Evolutionary conservation across 2,797 vertebrate genomes (phyloP), one percentile per base, ranked within the genome.

Genomic region (Tarsius wallacei): DNA sequence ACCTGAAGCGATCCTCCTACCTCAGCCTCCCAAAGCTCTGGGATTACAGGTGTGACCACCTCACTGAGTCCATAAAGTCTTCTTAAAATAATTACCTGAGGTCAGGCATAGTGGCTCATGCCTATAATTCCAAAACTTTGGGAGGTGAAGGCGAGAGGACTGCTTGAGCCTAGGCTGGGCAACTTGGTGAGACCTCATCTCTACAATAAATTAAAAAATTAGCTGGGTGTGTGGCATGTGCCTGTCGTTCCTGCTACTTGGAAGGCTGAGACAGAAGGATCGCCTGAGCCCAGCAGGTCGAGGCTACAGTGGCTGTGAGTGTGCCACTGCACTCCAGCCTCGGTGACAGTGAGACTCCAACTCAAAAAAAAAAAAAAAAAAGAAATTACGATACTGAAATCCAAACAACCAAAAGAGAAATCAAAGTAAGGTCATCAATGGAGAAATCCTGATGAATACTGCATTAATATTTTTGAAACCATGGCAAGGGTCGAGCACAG

Each of bases 341-440:
- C 17, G 36, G 36, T 70, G 19, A 33, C 33, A 36, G 66, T 33
- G 61, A 63, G 66, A 17, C 66, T 19, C 10, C 21, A 19, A 33
- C n/a, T 70, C n/a, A 70, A 36, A 70, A 31, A 64, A 22, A n/a
- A 31, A 11, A 21, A 77, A 14, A 15, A 33, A n/a, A 7, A 78
- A 74, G 90, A 83, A 76, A 74, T 33, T 78, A 76, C 49, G 82
- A 89, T 51, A 22, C 33, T 77, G 74, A 97, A 81, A 81, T 70
- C 66, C 31, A 71, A 81, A 17, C 13, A 73, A 87, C 3, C 49
- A 47, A 94, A 80, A 83, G 77, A 78, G 64, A 71, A 78, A 66
- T 78, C 63, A 55, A 86, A 77, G 33, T 51, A 81, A 89, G 22
- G 78, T 90, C 16, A 84, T 17, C 33, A 59, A 28, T 26, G 63